Evolutionary conservation across 2,797 vertebrate species (phyloP).

Genomic region (Pelochelys cantorii): DNA sequence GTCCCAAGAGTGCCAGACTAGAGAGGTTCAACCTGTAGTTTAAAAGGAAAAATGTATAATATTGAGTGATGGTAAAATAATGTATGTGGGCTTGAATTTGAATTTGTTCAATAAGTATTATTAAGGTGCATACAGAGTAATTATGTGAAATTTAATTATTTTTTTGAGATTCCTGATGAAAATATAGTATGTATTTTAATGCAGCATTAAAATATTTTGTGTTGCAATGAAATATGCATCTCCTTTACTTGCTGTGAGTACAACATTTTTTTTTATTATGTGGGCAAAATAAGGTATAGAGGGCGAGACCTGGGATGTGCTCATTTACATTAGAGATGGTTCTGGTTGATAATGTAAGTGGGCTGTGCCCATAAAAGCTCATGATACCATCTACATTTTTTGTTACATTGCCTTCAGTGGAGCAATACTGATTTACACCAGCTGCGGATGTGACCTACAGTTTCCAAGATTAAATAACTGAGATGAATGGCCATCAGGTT

Average conservation of each 20-base stretch:
- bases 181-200: background rate
- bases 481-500: background rate
- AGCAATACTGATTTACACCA: background rate
- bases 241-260: background rate
- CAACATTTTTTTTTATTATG: background rate
- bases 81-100: background rate
- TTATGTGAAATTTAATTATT: background rate
- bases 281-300: background rate
- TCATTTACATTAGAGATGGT: background rate
- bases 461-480: background rate
- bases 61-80: background rate
- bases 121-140: background rate
- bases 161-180: background rate
- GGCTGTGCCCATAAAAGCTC: too few species aligned
- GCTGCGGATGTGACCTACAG: background rate
- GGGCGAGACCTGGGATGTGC: background rate
- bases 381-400: too few species aligned
- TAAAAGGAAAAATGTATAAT: background rate
- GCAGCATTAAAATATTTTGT: background rate
- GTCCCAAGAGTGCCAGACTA: too few species aligned
- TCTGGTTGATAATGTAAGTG: background rate
- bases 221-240: background rate
- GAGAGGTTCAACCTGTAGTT: background rate
- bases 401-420: background rate
- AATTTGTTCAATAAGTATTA: background rate